A percentile compares a stretch with the other conserved stretches of the same genome.
Conservation (phyloP, 2,888 invertebrate species). For the Salpingus planirostris region DNA sequence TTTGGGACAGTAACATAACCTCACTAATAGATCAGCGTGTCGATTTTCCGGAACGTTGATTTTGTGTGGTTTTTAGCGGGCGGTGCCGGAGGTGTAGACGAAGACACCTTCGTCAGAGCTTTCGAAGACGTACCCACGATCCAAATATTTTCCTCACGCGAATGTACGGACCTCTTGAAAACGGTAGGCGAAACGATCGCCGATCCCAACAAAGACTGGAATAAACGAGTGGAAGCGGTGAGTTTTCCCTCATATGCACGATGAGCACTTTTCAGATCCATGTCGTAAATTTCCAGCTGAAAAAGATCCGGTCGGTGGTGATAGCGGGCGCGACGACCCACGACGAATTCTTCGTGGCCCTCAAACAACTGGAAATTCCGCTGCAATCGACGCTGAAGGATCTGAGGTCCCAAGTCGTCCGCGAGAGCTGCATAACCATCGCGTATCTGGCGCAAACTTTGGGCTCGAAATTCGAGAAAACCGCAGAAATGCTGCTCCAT, state of each 20-base stretch:
- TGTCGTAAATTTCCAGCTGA: slow-evolving; percentile 54
- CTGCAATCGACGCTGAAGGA: slow-evolving; percentile 79
- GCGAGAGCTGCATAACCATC: slow-evolving; percentile 92
- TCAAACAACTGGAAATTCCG: slow-evolving; percentile 72
- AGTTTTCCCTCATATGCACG: too few relatives aligned
- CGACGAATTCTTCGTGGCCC: slow-evolving; percentile 64
- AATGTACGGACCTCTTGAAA: slow-evolving; percentile 73
- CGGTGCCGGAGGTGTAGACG: slow-evolving; percentile 77
- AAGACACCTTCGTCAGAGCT: slow-evolving; percentile 75
- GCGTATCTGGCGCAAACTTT: slow-evolving; percentile 84
- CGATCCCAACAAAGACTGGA: slow-evolving; percentile 86
- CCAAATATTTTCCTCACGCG: slow-evolving; percentile 73
- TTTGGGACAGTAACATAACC: too few relatives aligned
- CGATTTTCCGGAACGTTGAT: too few relatives aligned
- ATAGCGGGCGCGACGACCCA: slow-evolving; percentile 65
- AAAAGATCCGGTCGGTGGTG: slow-evolving; percentile 74
- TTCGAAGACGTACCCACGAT: slow-evolving; percentile 79
- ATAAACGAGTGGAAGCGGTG: slow-evolving; percentile 85
- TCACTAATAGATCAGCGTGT: too few relatives aligned
- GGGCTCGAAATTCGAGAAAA: slow-evolving; percentile 74
- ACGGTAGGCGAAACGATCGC: slow-evolving; percentile 65
- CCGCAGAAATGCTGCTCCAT: slow-evolving; percentile 75
- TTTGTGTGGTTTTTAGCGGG: slow-evolving; percentile 1
- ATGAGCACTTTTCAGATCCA: too few relatives aligned
- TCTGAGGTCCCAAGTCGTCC: slow-evolving; percentile 82